Evolutionary conservation across 2,113 vertebrate species (phyloP), one percentile per base, ranked within the genome.

Genomic region (Hippopotamus amphibius): DNA sequence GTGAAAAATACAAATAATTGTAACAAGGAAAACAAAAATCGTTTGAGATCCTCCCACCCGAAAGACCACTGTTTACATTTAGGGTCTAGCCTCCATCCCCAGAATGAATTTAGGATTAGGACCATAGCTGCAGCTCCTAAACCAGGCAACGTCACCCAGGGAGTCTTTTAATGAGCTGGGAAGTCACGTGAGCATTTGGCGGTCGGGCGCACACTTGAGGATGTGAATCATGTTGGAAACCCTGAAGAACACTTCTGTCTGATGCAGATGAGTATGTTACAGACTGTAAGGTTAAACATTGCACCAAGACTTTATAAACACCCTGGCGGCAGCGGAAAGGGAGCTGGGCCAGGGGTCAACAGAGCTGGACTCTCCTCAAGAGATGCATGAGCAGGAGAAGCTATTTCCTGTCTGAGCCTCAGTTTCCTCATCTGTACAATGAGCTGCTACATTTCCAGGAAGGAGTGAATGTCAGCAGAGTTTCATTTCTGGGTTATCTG

Each of bases 361-460:
- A 48, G 46, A 66, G 24, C 37, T 28, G 43, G 69, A 33, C 28
- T 48, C 28, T 48, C 63, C 63, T 61, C 50, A 76, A 16, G 88
- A 68, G 81, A 66, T n/a, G n/a, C 14, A 4, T 0, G 9, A 7
- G 24, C n/a, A 53, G 21, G 57, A 57, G 80, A 37, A 87, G 59
- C 90, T 69, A 71, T 53, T 89, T 90, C 71, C 87, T 22, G 24
- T 8, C 19, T 57, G 14, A 63, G 46, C 72, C 96, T 97, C 97
- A 71, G 95, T 97, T 93, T 97, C 83, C 92, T 90, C 89, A 83
- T 88, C 93, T 95, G 87, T 84, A n/a, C 37, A 84, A 69, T 69
- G 83, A 89, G 86, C 66, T 13, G 12, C 83, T 84, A 8, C 33
- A 12, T 11, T 72, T 74, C 63, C n/a, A 66, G 63, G 48, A 74